Conservation (phyloP, 2,888 invertebrate genomes). For the Lucinisca nassula region DNA sequence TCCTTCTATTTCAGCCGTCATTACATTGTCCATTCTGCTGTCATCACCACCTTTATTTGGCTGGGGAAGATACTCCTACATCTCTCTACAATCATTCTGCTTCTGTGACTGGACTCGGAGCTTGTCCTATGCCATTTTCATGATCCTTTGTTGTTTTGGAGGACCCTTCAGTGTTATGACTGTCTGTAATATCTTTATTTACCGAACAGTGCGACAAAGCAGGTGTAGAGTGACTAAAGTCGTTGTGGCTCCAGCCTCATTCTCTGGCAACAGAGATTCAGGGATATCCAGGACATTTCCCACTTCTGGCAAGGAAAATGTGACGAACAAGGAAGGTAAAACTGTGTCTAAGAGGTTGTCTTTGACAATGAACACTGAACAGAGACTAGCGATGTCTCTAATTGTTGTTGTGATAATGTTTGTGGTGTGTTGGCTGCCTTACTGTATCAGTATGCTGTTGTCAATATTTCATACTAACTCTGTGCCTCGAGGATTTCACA, state of each 20-base stretch:
- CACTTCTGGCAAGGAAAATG: neutral
- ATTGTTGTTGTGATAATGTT: constrained; percentile 81
- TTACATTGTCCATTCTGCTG: constrained; percentile 71
- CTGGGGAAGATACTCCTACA: constrained; percentile 78
- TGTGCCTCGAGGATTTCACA: constrained; percentile 74
- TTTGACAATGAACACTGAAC: neutral
- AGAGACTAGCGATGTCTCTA: constrained; percentile 71
- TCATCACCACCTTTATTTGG: constrained; percentile 79
- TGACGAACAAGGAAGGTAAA: neutral
- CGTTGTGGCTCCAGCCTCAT: neutral
- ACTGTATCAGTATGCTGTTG: constrained; percentile 84
- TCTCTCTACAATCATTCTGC: constrained; percentile 77
- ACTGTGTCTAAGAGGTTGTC: too few species aligned
- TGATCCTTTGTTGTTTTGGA: constrained; percentile 80
- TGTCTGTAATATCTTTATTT: constrained; percentile 76
- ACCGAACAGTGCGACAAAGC: constrained; percentile 66
- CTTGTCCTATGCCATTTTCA: constrained; percentile 79
- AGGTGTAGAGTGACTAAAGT: constrained; percentile 19
- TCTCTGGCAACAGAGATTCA: neutral
- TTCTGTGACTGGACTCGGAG: constrained; percentile 79
- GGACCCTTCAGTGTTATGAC: constrained; percentile 80
- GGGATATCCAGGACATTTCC: neutral
- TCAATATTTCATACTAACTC: constrained; percentile 70
- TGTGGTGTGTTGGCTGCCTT: constrained; percentile 84
- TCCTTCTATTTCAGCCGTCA: constrained; percentile 75